Base-by-base conservation (phyloP, 2,888 invertebrate genomes). In the Cynaeus angustus region DNA sequence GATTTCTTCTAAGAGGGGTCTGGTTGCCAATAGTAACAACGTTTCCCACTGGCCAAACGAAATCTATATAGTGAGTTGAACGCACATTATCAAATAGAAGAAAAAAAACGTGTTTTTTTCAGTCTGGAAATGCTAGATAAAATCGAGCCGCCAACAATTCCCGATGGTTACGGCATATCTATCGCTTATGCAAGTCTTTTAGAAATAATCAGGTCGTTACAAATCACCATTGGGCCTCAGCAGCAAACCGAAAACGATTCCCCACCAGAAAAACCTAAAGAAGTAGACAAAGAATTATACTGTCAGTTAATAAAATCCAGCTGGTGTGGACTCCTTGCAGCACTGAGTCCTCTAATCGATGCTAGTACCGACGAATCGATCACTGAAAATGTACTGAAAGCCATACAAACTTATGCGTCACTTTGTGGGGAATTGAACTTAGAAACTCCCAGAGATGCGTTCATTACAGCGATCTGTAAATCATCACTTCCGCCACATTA, bases 91-190 rank as follows among this genome's bases (percentile, higher is more conserved):
- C n/a, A n/a, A n/a, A n/a, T n/a, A n/a, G n/a, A n/a, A n/a, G n/a
- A n/a, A n/a, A n/a, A n/a, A n/a, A n/a, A n/a, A n/a, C n/a, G n/a
- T n/a, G n/a, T n/a, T n/a, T 37, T 10, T 26, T n/a, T 58, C 8
- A 96, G 97, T 82, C 88, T 99, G 83, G 99, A 99, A 84, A 94
- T 98, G 93, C 84, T 98, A 78, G 99, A 99, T 81, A 96, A 98
- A 83, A 90, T 93, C 12, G 99, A 99, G 79, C 95, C 98, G 5
- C 98, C 98, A 0, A 85, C 89, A 8, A 94, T 99, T 75, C 95
- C 96, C n/a, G 98, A 99, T 74, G 98, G 99, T 0, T 99, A 99
- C 86, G 97, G 98, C 3, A 94, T 99, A 70, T 98, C 98, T 0
- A 91, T 99, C 41, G 97, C 98, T 0, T 98, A 97, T 85, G 94